Percentiles rank a stretch among this genome's conserved stretches.
Conservation (phyloP, 2,888 invertebrate genomes). For the Scrobipalpa atriplicella region DNA sequence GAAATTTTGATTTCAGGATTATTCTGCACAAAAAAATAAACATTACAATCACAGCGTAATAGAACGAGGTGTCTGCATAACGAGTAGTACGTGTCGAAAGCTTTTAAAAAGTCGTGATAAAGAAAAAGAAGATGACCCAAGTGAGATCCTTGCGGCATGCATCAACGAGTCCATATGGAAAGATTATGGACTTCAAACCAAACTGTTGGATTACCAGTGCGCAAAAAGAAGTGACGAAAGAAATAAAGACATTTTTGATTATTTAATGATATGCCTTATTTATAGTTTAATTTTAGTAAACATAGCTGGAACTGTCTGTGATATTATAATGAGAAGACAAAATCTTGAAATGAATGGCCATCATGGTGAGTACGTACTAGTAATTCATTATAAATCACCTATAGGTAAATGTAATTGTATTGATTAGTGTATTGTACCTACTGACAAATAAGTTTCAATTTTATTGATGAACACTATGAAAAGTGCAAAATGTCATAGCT, state of each 20-base stretch:
- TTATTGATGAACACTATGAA: too few species aligned
- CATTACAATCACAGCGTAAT: conserved; percentile 38
- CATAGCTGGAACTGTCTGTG: conserved; percentile 4
- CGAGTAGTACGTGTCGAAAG: not conserved
- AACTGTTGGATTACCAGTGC: not conserved
- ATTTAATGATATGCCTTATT: not conserved
- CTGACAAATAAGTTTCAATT: too few species aligned
- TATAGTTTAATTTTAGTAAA: not conserved
- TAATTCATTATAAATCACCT: not conserved
- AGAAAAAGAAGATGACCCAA: not conserved
- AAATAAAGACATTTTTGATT: conserved; percentile 12
- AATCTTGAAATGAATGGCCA: conserved; percentile 6
- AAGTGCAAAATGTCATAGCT: too few species aligned
- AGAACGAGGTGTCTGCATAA: conserved; percentile 9
- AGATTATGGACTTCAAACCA: conserved; percentile 9
- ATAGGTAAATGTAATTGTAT: too few species aligned
- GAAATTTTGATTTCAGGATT: conserved; percentile 42
- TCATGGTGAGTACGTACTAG: conserved; percentile 8
- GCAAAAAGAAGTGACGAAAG: not conserved
- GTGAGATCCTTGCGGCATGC: conserved; percentile 36
- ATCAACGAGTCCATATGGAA: conserved; percentile 35
- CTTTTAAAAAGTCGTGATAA: not conserved
- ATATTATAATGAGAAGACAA: not conserved
- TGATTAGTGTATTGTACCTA: too few species aligned
- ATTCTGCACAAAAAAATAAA: conserved; percentile 36